phyloP scores from a whole-genome alignment of 2,797 vertebrate genomes.

The Limnodromus scolopaceus region DNA sequence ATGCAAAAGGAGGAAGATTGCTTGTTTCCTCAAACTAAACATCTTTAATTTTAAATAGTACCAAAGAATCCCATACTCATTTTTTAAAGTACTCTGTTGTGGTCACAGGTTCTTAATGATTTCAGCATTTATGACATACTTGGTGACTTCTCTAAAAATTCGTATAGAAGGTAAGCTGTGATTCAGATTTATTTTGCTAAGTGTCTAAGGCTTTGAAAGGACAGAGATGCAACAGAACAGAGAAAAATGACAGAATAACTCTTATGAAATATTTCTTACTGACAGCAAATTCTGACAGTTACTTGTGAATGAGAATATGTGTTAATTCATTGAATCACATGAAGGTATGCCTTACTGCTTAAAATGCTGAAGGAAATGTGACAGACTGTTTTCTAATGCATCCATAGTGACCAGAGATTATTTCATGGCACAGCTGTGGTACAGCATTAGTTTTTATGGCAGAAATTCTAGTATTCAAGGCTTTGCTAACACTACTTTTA shows the following conservation, averaged over 20 bases:
- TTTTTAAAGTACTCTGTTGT: conserved; percentile 46
- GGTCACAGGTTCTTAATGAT: not conserved
- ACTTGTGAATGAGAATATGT: not conserved
- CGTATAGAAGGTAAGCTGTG: not conserved
- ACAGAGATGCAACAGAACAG: not conserved
- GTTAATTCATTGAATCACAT: not conserved
- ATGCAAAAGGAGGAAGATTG: conserved; percentile 39
- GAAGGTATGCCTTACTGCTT: not conserved
- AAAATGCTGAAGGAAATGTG: not conserved
- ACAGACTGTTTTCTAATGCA: not conserved
- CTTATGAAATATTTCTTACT: not conserved
- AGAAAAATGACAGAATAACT: not conserved
- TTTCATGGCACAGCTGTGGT: not conserved
- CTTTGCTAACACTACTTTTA: not conserved
- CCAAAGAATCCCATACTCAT: conserved; percentile 34
- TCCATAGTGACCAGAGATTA: not conserved
- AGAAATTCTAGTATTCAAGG: not conserved
- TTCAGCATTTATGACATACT: conserved; percentile 15
- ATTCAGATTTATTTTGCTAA: not conserved
- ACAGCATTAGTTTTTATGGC: not conserved
- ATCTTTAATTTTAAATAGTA: conserved; percentile 56
- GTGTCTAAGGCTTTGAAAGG: not conserved
- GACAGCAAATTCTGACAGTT: not conserved
- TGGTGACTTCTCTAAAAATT: conserved; percentile 1
- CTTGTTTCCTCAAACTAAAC: conserved; percentile 44